Evolutionary conservation across 2,113 vertebrate species (phyloP), one percentile per base, ranked within the genome.

Genomic region (Ivindomyrus marchei): DNA sequence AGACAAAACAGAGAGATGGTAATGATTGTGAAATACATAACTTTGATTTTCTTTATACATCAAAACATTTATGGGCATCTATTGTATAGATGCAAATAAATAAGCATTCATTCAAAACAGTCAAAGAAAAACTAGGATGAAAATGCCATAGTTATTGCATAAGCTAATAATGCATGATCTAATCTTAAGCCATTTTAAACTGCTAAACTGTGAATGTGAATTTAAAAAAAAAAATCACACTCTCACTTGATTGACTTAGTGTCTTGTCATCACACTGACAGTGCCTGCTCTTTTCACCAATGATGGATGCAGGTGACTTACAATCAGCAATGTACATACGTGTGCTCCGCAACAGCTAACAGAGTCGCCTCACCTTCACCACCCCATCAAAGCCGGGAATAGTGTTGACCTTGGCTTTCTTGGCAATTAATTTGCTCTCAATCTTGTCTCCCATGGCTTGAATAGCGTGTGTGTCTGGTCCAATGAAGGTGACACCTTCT

Each of bases 321-420:
- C 93, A 90, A 92, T 52, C 88, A 89, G 91, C 52, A 56, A n/a
- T 70, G 88, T 36, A 84, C 4, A 39, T 21, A 62, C n/a, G 83
- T 21, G 74, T 9, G 31, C 80, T 4, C 77, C 85, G 52, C 47
- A 42, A 58, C 87, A 85, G 89, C 85, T 45, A 53, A 47, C 47
- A 50, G n/a, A 50, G 6, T 83, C 89, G 92, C 94, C 95, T 96
- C 93, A 99, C 98, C 98, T 99, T 96, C 77, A 99, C 98, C 77
- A 99, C 97, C 50, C 98, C 98, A 94, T 99, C 98, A 92, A 97
- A 99, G 89, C 98, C 98, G 88, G 98, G 98, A 92, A 99, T 99
- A 0, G 97, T 98, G 95, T 98, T 99, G 95, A 99, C 98, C 90
- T 98, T 96, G 42, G 98, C 98, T 88, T 97, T 96, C 96, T 98